phyloP scores from a whole-genome alignment of 2,113 vertebrate species.

The Aix galericulata region DNA sequence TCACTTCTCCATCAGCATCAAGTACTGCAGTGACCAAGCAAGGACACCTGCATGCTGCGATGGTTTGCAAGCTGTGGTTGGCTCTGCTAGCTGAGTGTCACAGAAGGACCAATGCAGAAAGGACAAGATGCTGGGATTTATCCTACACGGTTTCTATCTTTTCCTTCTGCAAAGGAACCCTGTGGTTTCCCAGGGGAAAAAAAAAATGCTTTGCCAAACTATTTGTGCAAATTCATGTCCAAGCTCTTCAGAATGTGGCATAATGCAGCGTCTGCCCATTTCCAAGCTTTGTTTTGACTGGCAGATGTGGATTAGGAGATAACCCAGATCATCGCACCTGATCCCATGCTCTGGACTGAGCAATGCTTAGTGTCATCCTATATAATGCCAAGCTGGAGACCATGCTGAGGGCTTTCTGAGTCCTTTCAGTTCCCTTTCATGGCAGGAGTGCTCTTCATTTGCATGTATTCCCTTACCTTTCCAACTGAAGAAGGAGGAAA shows the following conservation, averaged over 20 bases:
- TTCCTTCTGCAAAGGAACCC: background rate
- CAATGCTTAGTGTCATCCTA: background rate
- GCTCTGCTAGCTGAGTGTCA: background rate
- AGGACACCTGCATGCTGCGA: accelerated
- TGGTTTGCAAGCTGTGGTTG: background rate
- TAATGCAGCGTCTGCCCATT: background rate
- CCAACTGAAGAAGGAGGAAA: background rate
- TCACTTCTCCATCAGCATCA: background rate
- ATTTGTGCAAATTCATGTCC: background rate
- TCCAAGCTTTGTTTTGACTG: background rate
- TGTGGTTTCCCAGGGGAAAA: background rate
- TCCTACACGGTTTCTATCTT: background rate
- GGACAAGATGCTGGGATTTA: background rate
- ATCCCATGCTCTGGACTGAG: background rate
- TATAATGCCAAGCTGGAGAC: background rate
- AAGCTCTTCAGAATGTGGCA: background rate
- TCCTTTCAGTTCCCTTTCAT: background rate
- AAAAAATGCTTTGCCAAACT: background rate
- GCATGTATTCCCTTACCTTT: background rate
- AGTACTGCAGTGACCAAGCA: background rate
- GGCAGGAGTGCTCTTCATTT: background rate
- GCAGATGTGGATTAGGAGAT: background rate
- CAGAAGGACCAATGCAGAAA: background rate
- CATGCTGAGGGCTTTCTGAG: background rate
- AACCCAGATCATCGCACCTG: background rate